Evolutionary conservation across 2,113 vertebrate species (phyloP).

Genomic region (Psammodynastes pulverulentus): DNA sequence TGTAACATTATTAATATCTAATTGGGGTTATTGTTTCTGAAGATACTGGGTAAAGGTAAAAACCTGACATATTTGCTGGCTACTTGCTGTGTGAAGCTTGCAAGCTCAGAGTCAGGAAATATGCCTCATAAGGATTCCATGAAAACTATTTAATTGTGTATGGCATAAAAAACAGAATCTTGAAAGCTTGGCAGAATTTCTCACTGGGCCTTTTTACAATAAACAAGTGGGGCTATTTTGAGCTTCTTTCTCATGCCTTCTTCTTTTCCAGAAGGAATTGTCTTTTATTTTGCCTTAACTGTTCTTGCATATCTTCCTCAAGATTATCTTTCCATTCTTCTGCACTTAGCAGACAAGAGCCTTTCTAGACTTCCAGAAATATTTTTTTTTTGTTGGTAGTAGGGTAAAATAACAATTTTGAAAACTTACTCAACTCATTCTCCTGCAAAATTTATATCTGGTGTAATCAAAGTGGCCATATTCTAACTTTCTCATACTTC

Average conservation of each 20-base stretch:
- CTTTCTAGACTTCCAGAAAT: background rate
- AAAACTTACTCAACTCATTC: background rate
- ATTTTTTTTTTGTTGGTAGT: no score
- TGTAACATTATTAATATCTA: background rate
- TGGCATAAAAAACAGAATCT: background rate
- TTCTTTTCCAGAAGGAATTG: background rate
- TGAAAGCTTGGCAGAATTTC: background rate
- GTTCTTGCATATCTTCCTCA: background rate
- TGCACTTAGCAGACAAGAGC: background rate
- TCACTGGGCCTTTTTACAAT: background rate
- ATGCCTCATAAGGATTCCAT: background rate
- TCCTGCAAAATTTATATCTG: background rate
- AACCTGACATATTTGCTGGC: background rate
- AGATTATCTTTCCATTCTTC: background rate
- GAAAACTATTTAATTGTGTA: background rate
- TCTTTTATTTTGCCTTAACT: background rate
- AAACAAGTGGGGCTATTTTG: background rate
- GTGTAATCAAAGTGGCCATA: background rate
- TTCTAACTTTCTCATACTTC: background rate
- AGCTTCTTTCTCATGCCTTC: background rate
- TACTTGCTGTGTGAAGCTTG: background rate
- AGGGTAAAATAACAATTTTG: background rate
- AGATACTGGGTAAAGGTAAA: background rate
- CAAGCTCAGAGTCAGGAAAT: background rate
- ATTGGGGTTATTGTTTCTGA: background rate